A percentile compares a stretch with the other conserved stretches of the same genome.
phyloP scores from a whole-genome alignment of 1,140 invertebrate species.

The Mylabris phalerata region DNA sequence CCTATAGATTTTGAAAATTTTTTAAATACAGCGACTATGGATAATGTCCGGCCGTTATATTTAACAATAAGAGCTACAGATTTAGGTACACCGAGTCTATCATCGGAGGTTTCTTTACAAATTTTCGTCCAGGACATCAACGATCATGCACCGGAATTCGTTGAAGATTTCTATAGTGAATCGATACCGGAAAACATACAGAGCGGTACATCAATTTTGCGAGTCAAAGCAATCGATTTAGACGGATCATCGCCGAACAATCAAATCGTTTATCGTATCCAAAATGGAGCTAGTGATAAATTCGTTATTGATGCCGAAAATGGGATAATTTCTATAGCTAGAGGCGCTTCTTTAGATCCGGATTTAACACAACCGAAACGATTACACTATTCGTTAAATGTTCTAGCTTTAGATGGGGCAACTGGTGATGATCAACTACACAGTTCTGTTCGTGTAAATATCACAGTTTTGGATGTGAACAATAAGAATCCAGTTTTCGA shows the following conservation, averaged over 20 bases:
- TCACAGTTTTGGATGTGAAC: conserved; percentile 84
- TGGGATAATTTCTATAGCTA: conserved; percentile 77
- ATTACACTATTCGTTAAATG: conserved; percentile 57
- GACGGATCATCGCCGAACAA: conserved; percentile 85
- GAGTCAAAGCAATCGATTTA: conserved; percentile 73
- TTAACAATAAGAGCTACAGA: conserved; percentile 74
- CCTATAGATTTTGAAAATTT: conserved; percentile 76
- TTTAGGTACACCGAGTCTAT: conserved; percentile 67
- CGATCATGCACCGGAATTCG: conserved; percentile 77
- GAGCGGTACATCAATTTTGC: conserved; percentile 69
- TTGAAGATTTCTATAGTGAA: conserved; percentile 63
- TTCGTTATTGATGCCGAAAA: conserved; percentile 80
- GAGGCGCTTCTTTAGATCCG: conserved; percentile 81
- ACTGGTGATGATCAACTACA: conserved; percentile 70
- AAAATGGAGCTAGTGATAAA: conserved; percentile 81
- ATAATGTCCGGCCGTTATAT: conserved; percentile 62
- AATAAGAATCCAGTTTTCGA: conserved; percentile 76
- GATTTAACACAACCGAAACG: conserved; percentile 74
- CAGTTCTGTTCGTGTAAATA: conserved; percentile 67
- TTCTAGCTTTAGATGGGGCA: conserved; percentile 80
- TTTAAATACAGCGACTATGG: conserved; percentile 47
- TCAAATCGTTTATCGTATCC: conserved; percentile 78
- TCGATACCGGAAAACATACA: conserved; percentile 76
- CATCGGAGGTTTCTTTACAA: conserved; percentile 64
- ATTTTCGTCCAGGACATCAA: conserved; percentile 85